A percentile compares a stretch with the other conserved stretches of the same genome.
phyloP scores from a whole-genome alignment of 2,113 vertebrate genomes.

The Varanus komodoensis region DNA sequence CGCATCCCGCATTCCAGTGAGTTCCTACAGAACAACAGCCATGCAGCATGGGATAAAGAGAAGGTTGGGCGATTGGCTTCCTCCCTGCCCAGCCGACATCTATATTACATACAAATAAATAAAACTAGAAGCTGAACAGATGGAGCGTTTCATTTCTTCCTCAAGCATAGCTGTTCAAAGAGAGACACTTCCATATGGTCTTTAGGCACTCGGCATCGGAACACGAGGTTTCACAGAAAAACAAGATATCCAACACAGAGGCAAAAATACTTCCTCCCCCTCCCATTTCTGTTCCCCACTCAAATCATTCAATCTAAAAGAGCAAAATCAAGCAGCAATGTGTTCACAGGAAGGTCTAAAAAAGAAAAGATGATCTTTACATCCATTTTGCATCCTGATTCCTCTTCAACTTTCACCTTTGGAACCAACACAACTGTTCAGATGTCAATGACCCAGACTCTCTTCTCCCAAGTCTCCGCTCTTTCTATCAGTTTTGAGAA shows the following conservation, averaged over 20 bases:
- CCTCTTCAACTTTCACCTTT: neutral
- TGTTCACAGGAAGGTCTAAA: neutral
- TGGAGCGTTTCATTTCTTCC: neutral
- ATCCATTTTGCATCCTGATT: neutral
- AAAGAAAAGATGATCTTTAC: neutral
- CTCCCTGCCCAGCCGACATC: neutral
- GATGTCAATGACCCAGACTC: neutral
- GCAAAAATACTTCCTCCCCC: neutral
- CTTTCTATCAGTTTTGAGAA: neutral
- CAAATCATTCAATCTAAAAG: neutral
- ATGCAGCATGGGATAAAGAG: neutral
- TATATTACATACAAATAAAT: neutral
- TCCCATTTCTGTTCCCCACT: neutral
- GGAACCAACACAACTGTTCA: neutral
- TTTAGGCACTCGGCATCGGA: neutral
- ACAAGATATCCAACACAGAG: neutral
- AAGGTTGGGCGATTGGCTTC: neutral
- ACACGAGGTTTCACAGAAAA: neutral
- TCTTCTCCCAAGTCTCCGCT: neutral
- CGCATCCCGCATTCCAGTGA: no score
- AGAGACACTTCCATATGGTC: constrained; percentile 3
- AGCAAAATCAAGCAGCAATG: neutral
- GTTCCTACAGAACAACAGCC: neutral
- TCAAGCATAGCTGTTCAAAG: neutral
- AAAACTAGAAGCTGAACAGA: neutral